Evolutionary conservation across 2,888 invertebrate genomes (phyloP).

Genomic region (Griposia aprilina): DNA sequence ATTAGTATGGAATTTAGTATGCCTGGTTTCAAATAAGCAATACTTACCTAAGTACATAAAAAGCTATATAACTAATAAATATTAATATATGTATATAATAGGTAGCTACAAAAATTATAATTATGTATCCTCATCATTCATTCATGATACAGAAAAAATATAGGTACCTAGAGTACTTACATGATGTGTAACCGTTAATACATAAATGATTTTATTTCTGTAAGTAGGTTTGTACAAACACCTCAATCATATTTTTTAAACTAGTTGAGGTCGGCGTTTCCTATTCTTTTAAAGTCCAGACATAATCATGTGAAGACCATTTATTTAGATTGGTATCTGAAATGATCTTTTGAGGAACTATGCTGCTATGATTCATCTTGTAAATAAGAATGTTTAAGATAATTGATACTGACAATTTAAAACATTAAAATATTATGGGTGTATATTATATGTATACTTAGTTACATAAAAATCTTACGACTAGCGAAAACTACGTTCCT

Average conservation of each 20-base stretch:
- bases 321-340: no score
- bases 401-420: neutral
- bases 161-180: neutral
- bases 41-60: neutral
- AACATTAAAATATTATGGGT: neutral
- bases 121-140: neutral
- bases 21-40: slow-evolving; percentile 1
- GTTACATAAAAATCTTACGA: slow-evolving; percentile 11
- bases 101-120: slow-evolving; percentile 6
- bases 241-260: no score
- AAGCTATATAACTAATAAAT: slow-evolving; percentile 17
- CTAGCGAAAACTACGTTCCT: slow-evolving; percentile 15
- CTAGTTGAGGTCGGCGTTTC: no score
- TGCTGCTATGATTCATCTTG: neutral
- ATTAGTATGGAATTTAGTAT: neutral
- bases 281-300: no score
- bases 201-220: no score
- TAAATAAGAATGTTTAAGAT: neutral
- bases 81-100: neutral
- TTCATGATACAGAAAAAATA: neutral
- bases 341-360: no score
- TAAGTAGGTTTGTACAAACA: no score
- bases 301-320: no score
- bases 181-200: neutral
- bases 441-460: neutral